phyloP scores from a whole-genome alignment of 2,113 vertebrate genomes.

The Muntiacus muntjak region DNA sequence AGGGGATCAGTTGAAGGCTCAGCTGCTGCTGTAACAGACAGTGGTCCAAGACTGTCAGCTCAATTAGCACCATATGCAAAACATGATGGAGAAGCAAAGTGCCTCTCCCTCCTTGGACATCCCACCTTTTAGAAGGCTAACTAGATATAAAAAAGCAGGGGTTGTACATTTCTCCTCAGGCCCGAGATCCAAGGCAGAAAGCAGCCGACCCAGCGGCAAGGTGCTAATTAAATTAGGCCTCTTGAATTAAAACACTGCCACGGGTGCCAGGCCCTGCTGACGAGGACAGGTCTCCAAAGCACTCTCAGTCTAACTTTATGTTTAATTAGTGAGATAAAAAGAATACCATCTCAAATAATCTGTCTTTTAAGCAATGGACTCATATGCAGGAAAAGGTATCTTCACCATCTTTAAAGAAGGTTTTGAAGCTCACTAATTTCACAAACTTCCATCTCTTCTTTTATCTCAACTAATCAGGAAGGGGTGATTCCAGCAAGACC shows the following conservation, averaged over 20 bases:
- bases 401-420: neutral
- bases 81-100: conserved; percentile 51
- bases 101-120: neutral
- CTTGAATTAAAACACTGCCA: conserved; percentile 47
- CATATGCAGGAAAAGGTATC: neutral
- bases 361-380: conserved; percentile 34
- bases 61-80: conserved; percentile 30
- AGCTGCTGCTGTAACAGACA: neutral
- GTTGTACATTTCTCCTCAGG: conserved; percentile 29
- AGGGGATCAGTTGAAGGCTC: neutral
- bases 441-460: neutral
- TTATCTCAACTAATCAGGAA: conserved; percentile 19
- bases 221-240: conserved; percentile 66
- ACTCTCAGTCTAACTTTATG: neutral
- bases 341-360: conserved; percentile 8
- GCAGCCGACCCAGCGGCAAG: neutral
- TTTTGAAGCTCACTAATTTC: conserved; percentile 10
- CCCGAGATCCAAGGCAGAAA: conserved; percentile 16
- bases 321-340: conserved; percentile 51
- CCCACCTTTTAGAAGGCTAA: conserved; percentile 31
- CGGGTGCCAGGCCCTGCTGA: neutral
- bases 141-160: conserved; percentile 41
- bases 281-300: conserved; percentile 22
- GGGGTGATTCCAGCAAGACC: neutral
- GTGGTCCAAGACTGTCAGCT: conserved; percentile 12